phyloP scores from a whole-genome alignment of 2,888 invertebrate species.

The Hydraecia micacea region DNA sequence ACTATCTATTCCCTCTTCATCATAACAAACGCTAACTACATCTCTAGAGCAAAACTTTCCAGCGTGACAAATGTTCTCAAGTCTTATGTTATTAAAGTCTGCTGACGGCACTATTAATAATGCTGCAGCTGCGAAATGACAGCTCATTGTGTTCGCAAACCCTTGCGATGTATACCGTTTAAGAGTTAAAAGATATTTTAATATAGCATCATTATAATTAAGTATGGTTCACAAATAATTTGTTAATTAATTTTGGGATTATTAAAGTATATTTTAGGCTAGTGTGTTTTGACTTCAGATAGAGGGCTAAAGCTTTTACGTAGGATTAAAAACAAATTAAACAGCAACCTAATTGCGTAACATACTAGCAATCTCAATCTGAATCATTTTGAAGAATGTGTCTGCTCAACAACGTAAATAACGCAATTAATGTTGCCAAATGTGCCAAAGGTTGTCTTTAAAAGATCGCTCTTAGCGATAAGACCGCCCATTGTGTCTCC shows the following conservation, averaged over 20 bases:
- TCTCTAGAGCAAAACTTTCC: slow-evolving; percentile 17
- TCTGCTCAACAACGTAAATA: too few relatives aligned
- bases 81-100: slow-evolving; percentile 50
- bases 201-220: neutral
- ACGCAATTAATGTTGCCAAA: too few relatives aligned
- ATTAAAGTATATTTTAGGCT: neutral
- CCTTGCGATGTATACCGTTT: neutral
- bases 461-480: too few relatives aligned
- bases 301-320: accelerated
- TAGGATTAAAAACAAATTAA: too few relatives aligned
- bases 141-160: slow-evolving; percentile 40
- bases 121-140: slow-evolving; percentile 46
- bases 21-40: slow-evolving; percentile 3
- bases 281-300: neutral
- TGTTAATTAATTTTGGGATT: neutral
- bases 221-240: neutral
- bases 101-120: slow-evolving; percentile 50
- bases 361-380: too few relatives aligned
- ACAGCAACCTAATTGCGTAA: too few relatives aligned
- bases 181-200: slow-evolving; percentile 25
- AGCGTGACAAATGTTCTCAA: slow-evolving; percentile 33
- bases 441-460: too few relatives aligned
- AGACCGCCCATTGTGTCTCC: too few relatives aligned
- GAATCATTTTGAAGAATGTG: too few relatives aligned
- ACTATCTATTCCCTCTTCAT: slow-evolving; percentile 1